These are phyloP conservation scores for Ellobius talpinus DNA, from an alignment of 2,113 vertebrate species.

Conservation along the genomic window DNA sequence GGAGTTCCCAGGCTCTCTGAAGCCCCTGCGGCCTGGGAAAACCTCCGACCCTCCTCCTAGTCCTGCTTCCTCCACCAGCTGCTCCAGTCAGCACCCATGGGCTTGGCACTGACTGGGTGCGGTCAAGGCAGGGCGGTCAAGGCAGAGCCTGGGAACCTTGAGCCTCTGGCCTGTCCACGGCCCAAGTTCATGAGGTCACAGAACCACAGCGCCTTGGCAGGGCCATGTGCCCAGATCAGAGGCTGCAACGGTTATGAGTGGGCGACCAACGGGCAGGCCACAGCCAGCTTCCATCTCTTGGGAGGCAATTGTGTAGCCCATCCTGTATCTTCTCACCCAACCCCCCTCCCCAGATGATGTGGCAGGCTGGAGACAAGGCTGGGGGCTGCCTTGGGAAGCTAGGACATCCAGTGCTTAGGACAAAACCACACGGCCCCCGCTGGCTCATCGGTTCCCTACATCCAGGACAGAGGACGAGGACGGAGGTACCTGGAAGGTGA, in stretches of 20 bases:
- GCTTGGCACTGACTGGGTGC: not conserved
- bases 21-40: too few relatives aligned
- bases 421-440: not conserved
- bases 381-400: not conserved
- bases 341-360: not conserved
- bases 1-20: not conserved
- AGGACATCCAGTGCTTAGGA: rapidly evolving
- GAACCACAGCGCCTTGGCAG: conserved; percentile 37
- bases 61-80: not conserved
- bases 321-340: not conserved
- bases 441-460: not conserved
- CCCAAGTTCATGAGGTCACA: conserved; percentile 26
- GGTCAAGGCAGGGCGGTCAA: not conserved
- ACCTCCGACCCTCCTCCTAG: not conserved
- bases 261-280: not conserved
- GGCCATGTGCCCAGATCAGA: not conserved
- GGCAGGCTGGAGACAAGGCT: not conserved
- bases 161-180: not conserved
- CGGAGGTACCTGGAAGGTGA: not conserved
- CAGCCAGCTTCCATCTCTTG: not conserved
- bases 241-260: not conserved
- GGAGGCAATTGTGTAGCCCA: not conserved
- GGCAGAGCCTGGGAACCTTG: not conserved
- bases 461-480: not conserved
- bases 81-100: not conserved